Evolutionary conservation across 2,888 invertebrate genomes (phyloP), one percentile per base, ranked within the genome.

Genomic region (Phymatocera aterrima): DNA sequence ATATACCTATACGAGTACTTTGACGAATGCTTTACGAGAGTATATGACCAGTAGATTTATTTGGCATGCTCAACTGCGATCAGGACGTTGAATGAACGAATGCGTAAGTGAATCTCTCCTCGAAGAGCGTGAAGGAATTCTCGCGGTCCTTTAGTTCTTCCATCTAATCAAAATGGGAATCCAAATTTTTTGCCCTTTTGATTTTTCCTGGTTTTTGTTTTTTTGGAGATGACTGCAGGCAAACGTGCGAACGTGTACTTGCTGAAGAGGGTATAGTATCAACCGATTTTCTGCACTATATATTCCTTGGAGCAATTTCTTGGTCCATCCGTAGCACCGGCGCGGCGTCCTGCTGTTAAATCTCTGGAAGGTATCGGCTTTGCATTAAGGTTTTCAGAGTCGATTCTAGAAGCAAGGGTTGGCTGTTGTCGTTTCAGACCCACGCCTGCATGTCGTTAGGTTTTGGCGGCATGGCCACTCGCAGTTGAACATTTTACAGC

Each of bases 311-410:
- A 51, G 51, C 31, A 51, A 72, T 72, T 72, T 72, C 72, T 31
- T 12, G 51, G 68, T 68, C 68, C 68, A 68, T 43, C 68, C 28
- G 12, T 12, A 46, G 68, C 68, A 68, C 72, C 72, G 72, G 51
- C 31, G 72, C 72, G 72, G 51, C 31, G 72, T 51, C 31, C 48
- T 21, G 24, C 31, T 72, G 72, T 21, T 51, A 37, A 72, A 48
- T 48, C 72, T 31, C 31, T 18, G 51, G 51, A 18, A 21, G 31
- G 51, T 72, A 72, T 72, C 51, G 72, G 72, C 31, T 72, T 72
- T 72, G 72, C 72, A 72, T 72, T 72, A 51, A 51, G 72, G 72
- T 31, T 72, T 72, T 51, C 72, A 10, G n/a, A 51, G 72, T 51
- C 72, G 72, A 72, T 72, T 51, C 51, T 18, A 34, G 15, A 68